phyloP scores from a whole-genome alignment of 2,888 invertebrate genomes.

The Catonia carolina region DNA sequence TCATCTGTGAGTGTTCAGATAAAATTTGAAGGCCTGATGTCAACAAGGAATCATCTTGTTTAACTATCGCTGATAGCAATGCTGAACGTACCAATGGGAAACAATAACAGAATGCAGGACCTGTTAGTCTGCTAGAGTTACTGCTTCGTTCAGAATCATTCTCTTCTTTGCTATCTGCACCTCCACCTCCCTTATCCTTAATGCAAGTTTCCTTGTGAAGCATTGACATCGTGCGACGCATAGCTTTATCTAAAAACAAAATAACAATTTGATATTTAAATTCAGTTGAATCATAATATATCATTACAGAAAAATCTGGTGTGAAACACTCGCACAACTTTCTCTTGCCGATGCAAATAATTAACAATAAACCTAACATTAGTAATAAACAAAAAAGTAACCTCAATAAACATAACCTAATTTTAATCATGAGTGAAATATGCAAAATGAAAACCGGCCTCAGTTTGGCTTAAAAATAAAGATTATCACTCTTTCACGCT shows the following conservation, averaged over 20 bases:
- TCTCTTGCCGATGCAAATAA: no score
- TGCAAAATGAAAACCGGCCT: no score
- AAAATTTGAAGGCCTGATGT: constrained; percentile 58
- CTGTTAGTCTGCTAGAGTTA: constrained; percentile 49
- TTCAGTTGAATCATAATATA: no score
- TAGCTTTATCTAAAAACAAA: constrained; percentile 25
- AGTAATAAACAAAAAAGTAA: no score
- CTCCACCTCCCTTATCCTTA: constrained; percentile 17
- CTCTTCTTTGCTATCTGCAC: constrained; percentile 17
- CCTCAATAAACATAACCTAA: no score
- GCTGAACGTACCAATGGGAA: constrained; percentile 70
- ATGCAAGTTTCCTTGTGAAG: constrained; percentile 16
- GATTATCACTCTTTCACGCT: no score
- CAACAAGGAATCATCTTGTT: constrained; percentile 51
- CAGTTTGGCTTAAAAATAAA: no score
- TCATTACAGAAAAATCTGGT: no score
- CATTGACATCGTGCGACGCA: constrained; percentile 16
- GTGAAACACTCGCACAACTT: no score
- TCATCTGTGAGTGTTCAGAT: constrained; percentile 63
- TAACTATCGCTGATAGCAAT: constrained; percentile 40
- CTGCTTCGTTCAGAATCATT: no score
- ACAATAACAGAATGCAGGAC: constrained; percentile 74
- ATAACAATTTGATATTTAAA: not conserved
- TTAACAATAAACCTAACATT: no score
- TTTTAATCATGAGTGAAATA: no score